phyloP scores from a whole-genome alignment of 2,888 invertebrate species.

The Drosophila maculinotata region DNA sequence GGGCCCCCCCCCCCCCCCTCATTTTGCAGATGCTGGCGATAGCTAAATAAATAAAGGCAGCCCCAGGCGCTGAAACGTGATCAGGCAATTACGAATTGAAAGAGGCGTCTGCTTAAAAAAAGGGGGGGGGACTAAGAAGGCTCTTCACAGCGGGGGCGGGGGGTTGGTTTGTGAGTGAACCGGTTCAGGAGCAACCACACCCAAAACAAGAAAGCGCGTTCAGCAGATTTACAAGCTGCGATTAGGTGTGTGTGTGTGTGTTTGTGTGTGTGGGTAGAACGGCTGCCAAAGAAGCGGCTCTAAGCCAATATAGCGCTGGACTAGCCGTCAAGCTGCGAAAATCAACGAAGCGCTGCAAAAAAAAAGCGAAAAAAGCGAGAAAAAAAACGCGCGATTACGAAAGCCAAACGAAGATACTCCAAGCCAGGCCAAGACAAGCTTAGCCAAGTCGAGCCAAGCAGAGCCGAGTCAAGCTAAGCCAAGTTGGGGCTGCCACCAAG shows the following conservation, averaged over 20 bases:
- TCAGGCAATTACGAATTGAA: slow-evolving; percentile 60
- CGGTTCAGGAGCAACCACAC: slow-evolving; percentile 70
- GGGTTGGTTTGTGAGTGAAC: slow-evolving; percentile 27
- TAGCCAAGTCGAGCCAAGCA: slow-evolving; percentile 44
- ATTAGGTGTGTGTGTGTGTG: slow-evolving; percentile 47
- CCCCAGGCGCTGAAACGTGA: slow-evolving; percentile 61
- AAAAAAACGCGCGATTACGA: slow-evolving; percentile 63
- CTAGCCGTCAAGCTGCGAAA: slow-evolving; percentile 64
- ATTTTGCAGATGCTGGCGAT: slow-evolving; percentile 32
- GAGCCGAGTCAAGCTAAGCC: slow-evolving; percentile 44
- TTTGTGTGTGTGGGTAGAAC: slow-evolving; percentile 69
- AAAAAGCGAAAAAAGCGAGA: slow-evolving; percentile 50
- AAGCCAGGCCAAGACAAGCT: slow-evolving; percentile 43
- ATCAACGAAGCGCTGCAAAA: slow-evolving; percentile 82
- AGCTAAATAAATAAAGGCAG: slow-evolving; percentile 33
- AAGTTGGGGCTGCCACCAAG: slow-evolving; percentile 58
- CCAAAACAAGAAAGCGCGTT: slow-evolving; percentile 72
- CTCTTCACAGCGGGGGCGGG: slow-evolving; percentile 40
- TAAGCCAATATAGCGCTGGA: slow-evolving; percentile 76
- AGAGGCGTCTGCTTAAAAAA: slow-evolving; percentile 17
- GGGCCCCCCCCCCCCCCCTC: no score
- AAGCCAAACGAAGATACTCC: slow-evolving; percentile 72
- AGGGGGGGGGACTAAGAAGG: slow-evolving; percentile 21
- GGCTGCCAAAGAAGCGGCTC: slow-evolving; percentile 65
- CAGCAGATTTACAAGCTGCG: slow-evolving; percentile 64